Conservation (phyloP, 2,113 vertebrate genomes). For the Corydoras sp. region DNA sequence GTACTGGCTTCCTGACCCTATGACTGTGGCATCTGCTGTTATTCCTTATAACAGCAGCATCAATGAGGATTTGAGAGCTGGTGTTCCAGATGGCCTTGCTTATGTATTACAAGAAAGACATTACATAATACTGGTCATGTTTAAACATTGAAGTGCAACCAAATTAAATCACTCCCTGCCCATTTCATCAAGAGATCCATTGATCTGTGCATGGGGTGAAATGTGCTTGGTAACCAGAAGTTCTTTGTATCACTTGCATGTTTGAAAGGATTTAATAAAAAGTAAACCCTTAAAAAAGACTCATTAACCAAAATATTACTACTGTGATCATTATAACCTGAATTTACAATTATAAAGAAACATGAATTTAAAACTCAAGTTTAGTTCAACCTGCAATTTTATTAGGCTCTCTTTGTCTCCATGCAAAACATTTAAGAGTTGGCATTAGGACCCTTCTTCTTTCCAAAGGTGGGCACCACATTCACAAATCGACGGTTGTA, state of each 20-base stretch:
- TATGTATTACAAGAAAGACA: background rate
- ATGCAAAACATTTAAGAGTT: slow-evolving; percentile 62
- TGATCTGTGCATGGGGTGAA: no score
- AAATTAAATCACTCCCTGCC: no score
- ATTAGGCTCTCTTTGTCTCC: slow-evolving; percentile 20
- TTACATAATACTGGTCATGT: no score
- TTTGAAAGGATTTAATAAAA: no score
- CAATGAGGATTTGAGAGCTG: background rate
- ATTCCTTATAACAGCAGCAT: background rate
- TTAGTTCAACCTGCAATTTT: slow-evolving; percentile 49
- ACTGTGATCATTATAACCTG: no score
- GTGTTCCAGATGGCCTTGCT: background rate
- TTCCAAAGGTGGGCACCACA: slow-evolving; percentile 73
- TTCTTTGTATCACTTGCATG: no score
- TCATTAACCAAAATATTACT: no score
- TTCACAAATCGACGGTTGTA: slow-evolving; percentile 77
- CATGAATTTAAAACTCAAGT: background rate
- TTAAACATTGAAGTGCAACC: no score
- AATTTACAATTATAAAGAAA: background rate
- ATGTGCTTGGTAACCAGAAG: no score
- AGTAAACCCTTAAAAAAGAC: no score
- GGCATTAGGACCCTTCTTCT: slow-evolving; percentile 78
- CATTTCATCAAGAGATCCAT: no score
- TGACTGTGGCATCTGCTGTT: background rate
- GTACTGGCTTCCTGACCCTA: background rate